phyloP scores from a whole-genome alignment of 2,113 vertebrate genomes.

The Suncus etruscus region DNA sequence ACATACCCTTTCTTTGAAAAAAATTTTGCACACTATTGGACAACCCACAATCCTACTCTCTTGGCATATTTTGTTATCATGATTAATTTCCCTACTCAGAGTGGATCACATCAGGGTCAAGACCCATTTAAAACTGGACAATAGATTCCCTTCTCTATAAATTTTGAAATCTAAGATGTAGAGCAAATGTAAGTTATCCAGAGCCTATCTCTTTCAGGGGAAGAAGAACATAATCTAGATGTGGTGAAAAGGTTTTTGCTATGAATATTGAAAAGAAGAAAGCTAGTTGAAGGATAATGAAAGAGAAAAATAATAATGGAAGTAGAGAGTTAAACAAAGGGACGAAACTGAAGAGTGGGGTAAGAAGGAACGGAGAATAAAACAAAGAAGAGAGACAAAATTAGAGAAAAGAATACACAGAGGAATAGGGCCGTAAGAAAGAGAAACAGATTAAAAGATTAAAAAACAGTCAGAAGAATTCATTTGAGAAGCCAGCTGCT shows the following conservation, averaged over 20 bases:
- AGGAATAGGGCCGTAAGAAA: background rate
- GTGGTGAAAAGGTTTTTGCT: background rate
- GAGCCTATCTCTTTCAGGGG: background rate
- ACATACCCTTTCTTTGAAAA: background rate
- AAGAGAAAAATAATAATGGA: background rate
- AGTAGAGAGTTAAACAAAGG: background rate
- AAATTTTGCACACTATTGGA: background rate
- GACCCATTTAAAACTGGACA: background rate
- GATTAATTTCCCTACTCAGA: background rate
- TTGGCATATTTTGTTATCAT: background rate
- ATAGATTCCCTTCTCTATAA: background rate
- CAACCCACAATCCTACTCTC: too few species aligned
- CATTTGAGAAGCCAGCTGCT: constrained; percentile 46
- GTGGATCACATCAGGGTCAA: background rate
- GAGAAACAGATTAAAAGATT: background rate
- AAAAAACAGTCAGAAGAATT: constrained; percentile 27
- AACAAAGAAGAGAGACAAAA: background rate
- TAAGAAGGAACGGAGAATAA: background rate
- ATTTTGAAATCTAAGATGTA: constrained; percentile 26
- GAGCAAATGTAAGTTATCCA: background rate
- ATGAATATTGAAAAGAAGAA: background rate
- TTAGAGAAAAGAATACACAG: background rate
- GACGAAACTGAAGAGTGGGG: background rate
- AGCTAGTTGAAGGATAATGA: background rate
- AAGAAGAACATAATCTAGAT: background rate